Evolutionary conservation across 2,113 vertebrate species (phyloP).

Genomic region (Paramisgurnus dabryanus): DNA sequence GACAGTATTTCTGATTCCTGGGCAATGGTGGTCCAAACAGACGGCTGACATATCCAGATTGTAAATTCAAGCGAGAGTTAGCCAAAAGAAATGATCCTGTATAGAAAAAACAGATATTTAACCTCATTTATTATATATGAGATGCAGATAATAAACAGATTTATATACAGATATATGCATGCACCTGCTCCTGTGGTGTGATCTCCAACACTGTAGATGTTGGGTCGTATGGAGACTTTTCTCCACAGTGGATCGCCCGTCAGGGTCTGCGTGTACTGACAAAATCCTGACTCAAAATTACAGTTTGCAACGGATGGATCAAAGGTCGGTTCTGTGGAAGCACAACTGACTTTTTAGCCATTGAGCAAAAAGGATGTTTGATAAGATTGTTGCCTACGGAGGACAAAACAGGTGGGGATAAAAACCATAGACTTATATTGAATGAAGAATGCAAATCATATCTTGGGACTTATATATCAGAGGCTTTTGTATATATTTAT

Average conservation of each 20-base stretch:
- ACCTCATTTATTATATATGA: background rate
- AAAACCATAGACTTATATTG: no score
- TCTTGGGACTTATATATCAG: no score
- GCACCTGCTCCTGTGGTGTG: constrained; percentile 91
- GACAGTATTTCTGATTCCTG: constrained; percentile 87
- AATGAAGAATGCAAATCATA: no score
- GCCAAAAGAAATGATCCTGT: constrained; percentile 89
- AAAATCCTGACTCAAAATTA: constrained; percentile 86
- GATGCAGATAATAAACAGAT: background rate
- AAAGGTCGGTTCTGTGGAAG: constrained; percentile 74
- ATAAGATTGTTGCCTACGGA: no score
- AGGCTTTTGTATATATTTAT: no score
- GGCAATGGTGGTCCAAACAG: constrained; percentile 81
- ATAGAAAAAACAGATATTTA: constrained; percentile 23
- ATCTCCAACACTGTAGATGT: constrained; percentile 85
- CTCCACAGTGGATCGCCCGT: constrained; percentile 77
- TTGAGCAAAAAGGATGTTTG: background rate
- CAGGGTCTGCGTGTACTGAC: constrained; percentile 82
- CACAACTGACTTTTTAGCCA: background rate
- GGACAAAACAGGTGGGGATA: no score
- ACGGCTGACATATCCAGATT: constrained; percentile 81
- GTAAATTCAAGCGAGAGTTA: constrained; percentile 79
- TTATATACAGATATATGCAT: background rate
- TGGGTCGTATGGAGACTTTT: constrained; percentile 87
- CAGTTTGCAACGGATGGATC: constrained; percentile 81